Percentiles rank a stretch among this genome's conserved stretches.
Conservation (phyloP, 2,113 vertebrate species). For the Acrocephalus arundinaceus region DNA sequence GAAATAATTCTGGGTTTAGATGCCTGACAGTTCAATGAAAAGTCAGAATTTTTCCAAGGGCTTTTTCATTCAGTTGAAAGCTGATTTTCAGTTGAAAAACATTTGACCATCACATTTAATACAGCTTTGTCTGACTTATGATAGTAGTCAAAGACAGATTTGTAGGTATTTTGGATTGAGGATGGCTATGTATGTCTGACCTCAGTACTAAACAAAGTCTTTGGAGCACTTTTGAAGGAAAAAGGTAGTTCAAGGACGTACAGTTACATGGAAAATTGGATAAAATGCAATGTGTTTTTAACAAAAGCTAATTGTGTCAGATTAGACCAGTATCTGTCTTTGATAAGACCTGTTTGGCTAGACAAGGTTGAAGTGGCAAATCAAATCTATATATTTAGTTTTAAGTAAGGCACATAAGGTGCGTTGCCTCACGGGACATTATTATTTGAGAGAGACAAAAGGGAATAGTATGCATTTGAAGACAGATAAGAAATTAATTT, state of each 20-base stretch:
- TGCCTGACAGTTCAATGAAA: neutral
- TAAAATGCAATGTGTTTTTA: neutral
- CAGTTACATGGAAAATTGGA: neutral
- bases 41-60: neutral
- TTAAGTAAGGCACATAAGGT: neutral
- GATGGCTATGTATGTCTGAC: neutral
- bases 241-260: neutral
- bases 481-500: constrained; percentile 6
- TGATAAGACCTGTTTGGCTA: constrained; percentile 23
- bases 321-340: neutral
- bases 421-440: neutral
- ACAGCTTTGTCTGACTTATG: neutral
- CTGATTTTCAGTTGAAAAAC: neutral
- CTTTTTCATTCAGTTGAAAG: neutral
- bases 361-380: neutral
- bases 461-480: neutral
- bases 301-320: neutral
- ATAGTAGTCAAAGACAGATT: neutral
- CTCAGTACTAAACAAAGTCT: neutral
- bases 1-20: neutral
- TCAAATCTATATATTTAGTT: neutral
- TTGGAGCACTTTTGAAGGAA: neutral
- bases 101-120: neutral
- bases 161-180: neutral
- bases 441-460: neutral